A percentile compares a stretch with the other conserved stretches of the same genome.
These are phyloP conservation scores for Leiothrix lutea DNA, from an alignment of 2,113 vertebrate genomes.

Conservation along the genomic window DNA sequence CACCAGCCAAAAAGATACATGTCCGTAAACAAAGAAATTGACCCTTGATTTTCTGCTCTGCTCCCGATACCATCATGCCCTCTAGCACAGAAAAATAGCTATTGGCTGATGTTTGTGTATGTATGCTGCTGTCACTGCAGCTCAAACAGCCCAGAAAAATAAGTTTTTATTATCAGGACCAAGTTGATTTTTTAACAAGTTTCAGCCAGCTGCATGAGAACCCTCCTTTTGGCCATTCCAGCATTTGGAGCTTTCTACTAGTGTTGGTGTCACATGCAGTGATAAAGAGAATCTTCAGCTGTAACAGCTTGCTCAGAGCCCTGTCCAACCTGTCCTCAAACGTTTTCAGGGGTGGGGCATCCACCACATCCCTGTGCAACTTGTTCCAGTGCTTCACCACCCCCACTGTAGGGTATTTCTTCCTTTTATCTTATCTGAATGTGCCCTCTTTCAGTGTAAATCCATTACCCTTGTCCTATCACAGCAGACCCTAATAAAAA, in stretches of 20 bases:
- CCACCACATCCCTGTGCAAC: accelerated
- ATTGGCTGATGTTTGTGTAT: neutral
- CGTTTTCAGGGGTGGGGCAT: neutral
- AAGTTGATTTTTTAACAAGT: neutral
- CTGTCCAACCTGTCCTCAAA: neutral
- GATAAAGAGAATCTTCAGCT: neutral
- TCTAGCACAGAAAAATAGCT: neutral
- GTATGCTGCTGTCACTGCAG: neutral
- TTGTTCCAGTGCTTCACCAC: neutral
- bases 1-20: neutral
- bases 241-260: neutral
- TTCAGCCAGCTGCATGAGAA: neutral
- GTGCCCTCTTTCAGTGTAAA: neutral
- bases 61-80: neutral
- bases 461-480: neutral
- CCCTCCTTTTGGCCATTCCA: neutral
- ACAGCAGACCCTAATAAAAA: neutral
- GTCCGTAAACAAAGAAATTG: neutral
- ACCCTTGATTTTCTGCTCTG: neutral
- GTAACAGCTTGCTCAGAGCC: neutral
- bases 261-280: neutral
- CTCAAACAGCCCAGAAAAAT: neutral
- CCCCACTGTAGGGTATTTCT: neutral
- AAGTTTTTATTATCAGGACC: neutral
- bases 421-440: neutral